These are phyloP conservation scores for Coreoperca whiteheadi DNA, from an alignment of 2,113 vertebrate genomes.

Conservation along the genomic window DNA sequence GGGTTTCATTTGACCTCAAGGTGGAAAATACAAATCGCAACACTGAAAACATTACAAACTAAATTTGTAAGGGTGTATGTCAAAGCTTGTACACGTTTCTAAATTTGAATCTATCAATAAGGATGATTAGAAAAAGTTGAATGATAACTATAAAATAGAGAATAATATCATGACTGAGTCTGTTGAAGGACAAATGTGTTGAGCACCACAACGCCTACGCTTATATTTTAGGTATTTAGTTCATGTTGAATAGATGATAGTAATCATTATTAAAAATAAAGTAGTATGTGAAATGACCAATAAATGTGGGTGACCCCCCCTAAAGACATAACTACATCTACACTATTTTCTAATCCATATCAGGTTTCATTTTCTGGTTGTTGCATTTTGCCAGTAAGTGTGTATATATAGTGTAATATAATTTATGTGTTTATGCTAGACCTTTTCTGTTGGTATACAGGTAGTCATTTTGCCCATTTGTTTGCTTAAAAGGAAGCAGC, in stretches of 20 bases:
- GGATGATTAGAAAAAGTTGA: background rate
- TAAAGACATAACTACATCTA: background rate
- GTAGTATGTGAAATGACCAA: background rate
- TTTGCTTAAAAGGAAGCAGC: slow-evolving; percentile 34
- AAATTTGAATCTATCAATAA: background rate
- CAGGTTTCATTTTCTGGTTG: background rate
- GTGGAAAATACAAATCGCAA: background rate
- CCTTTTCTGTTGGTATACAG: background rate
- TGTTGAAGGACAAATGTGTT: slow-evolving; percentile 5
- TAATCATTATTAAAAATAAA: too few relatives aligned
- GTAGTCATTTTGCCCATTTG: slow-evolving; percentile 34
- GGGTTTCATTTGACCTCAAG: background rate
- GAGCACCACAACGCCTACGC: background rate
- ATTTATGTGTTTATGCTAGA: background rate
- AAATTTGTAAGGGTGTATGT: background rate
- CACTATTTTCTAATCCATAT: background rate
- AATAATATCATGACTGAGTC: background rate
- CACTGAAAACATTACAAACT: background rate
- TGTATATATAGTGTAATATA: background rate
- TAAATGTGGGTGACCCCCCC: background rate
- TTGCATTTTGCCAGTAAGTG: background rate
- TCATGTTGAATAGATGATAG: background rate
- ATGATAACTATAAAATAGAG: background rate
- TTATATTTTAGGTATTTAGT: background rate
- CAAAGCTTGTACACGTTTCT: background rate